Conservation (phyloP, 2,888 invertebrate species). For the Xestia ashworthii region DNA sequence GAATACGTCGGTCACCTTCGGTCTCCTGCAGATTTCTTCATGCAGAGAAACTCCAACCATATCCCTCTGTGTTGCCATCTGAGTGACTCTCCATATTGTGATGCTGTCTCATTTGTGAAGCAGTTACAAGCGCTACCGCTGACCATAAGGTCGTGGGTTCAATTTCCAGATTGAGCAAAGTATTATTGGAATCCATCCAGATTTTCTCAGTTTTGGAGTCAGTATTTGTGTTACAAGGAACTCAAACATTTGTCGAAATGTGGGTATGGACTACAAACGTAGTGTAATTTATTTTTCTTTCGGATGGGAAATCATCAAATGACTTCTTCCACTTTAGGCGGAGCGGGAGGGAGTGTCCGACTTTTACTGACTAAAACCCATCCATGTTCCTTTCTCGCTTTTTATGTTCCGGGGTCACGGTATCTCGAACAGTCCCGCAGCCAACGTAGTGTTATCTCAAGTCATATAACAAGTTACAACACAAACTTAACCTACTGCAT, state of each 20-base stretch:
- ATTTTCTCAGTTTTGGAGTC: neutral
- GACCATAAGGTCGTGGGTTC: neutral
- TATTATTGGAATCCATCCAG: neutral
- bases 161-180: neutral
- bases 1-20: neutral
- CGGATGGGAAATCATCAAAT: too few species aligned
- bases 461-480: neutral
- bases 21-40: neutral
- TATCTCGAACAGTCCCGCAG: too few species aligned
- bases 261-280: neutral
- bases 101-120: neutral
- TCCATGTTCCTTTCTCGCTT: too few species aligned
- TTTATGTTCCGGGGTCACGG: too few species aligned
- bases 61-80: neutral
- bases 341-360: too few species aligned
- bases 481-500: conserved; percentile 22
- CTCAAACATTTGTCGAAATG: too few species aligned
- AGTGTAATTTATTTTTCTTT: neutral
- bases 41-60: neutral
- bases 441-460: neutral
- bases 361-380: too few species aligned
- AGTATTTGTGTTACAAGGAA: neutral
- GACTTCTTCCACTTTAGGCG: too few species aligned
- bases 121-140: neutral
- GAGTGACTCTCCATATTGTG: neutral